phyloP scores from a whole-genome alignment of 2,113 vertebrate genomes.

The Shinisaurus crocodilurus region DNA sequence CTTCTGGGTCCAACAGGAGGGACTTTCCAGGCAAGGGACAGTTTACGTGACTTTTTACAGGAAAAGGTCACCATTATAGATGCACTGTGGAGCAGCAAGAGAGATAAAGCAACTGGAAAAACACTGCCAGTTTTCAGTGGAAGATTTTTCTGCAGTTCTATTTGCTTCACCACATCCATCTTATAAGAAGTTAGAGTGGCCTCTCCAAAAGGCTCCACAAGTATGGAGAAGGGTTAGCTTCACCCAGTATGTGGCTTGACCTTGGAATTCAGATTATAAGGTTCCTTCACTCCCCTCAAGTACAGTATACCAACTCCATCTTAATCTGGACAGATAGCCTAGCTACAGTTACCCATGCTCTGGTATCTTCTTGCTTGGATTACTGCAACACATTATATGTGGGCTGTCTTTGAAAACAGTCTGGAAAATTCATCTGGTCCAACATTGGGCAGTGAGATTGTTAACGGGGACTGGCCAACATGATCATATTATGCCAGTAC shows the following conservation, averaged over 20 bases:
- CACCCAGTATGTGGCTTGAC: background rate
- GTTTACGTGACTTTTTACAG: background rate
- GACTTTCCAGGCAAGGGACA: background rate
- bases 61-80: background rate
- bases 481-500: too few species aligned
- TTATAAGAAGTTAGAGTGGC: background rate
- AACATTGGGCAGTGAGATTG: too few species aligned
- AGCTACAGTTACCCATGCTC: too few species aligned
- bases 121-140: too few species aligned
- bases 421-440: too few species aligned
- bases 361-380: too few species aligned
- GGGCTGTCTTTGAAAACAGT: too few species aligned
- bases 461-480: too few species aligned
- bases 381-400: too few species aligned
- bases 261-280: background rate
- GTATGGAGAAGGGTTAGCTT: background rate
- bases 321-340: too few species aligned
- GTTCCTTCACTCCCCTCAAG: background rate
- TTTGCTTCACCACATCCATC: background rate
- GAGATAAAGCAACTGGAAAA: background rate
- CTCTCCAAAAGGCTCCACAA: background rate
- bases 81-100: too few species aligned
- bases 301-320: too few species aligned
- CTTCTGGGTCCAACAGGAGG: background rate
- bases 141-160: background rate